Base-by-base conservation (phyloP, 92 coral and sea anemone genomes). In the Ricordea florida region DNA sequence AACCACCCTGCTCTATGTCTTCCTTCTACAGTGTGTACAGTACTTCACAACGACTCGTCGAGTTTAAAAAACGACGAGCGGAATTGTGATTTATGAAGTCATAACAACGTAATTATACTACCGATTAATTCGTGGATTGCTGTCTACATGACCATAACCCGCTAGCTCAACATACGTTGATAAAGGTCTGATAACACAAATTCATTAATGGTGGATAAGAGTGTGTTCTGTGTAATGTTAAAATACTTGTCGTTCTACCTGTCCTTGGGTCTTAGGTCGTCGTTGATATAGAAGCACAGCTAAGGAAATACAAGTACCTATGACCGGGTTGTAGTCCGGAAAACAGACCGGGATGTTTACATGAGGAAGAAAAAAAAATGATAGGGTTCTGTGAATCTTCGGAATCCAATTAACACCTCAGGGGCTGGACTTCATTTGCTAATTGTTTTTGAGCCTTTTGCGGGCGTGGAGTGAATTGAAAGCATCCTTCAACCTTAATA, bases 321-420 rank as follows among this genome's bases (percentile, higher is more conserved):
- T n/a, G n/a, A n/a, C n/a, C n/a, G n/a, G n/a, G n/a, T n/a, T n/a
- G n/a, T n/a, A n/a, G n/a, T n/a, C n/a, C 41, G 47, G 48, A 37
- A 16, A 63, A 36, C 66, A 59, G 11, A 34, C 30, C 5, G 0
- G 20, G 66, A 32, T 9, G 45, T 57, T 34, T 59, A 16, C 40
- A 16, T 16, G 56, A 23, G 2, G 21, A 66, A 66, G 7, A n/a
- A 20, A 45, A 48, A 48, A 67, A 50, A 46, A 57, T 32, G 3
- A 10, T 6, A 20, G 21, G 21, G 22, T 35, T 2, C 6, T 15
- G 5, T 13, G 32, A 16, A 9, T 31, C 57, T 22, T 31, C 49
- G 73, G 27, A 69, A 51, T 69, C 76, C 41, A 69, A 69, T 69
- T 69, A 51, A n/a, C 76, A 69, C 76, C 62, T 17, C 37, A 26